Conservation (phyloP, 2,888 invertebrate species). For the Eumacrocentrus americanus region DNA sequence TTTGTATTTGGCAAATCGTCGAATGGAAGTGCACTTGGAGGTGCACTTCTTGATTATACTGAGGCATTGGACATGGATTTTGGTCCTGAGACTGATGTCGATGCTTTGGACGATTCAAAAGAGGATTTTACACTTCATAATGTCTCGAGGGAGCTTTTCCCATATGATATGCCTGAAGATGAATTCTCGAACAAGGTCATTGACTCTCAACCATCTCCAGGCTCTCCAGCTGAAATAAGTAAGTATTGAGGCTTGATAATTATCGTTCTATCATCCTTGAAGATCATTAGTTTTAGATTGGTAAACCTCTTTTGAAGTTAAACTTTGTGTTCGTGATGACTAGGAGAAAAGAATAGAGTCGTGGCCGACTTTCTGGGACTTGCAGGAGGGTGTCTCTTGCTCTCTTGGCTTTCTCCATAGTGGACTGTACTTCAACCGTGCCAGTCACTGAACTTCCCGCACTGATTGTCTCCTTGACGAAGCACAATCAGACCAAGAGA, state of each 20-base stretch:
- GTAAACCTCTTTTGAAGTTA: not conserved
- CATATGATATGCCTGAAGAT: slow-evolving; percentile 32
- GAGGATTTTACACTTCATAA: slow-evolving; percentile 31
- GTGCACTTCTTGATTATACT: slow-evolving; percentile 36
- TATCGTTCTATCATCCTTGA: too few relatives aligned
- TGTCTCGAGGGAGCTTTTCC: slow-evolving; percentile 45
- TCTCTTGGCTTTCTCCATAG: slow-evolving; percentile 8
- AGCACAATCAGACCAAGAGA: slow-evolving; percentile 37
- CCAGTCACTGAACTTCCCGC: slow-evolving; percentile 60
- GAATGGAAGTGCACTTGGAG: slow-evolving; percentile 52
- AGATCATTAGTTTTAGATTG: not conserved
- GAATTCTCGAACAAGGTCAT: slow-evolving; percentile 17
- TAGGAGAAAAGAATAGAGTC: slow-evolving; percentile 9
- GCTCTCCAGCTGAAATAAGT: slow-evolving; percentile 40
- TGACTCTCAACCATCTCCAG: slow-evolving; percentile 34
- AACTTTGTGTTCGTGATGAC: too few relatives aligned
- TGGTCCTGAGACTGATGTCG: slow-evolving; percentile 80
- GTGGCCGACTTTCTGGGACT: slow-evolving; percentile 55
- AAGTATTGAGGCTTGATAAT: slow-evolving; percentile 32
- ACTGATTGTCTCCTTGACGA: slow-evolving; percentile 55
- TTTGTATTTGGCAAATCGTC: slow-evolving; percentile 37
- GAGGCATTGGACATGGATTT: slow-evolving; percentile 68
- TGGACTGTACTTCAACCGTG: slow-evolving; percentile 34
- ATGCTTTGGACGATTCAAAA: slow-evolving; percentile 68
- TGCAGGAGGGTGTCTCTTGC: slow-evolving; percentile 48